phyloP scores from a whole-genome alignment of 2,113 vertebrate species.

The Psettodes erumei region DNA sequence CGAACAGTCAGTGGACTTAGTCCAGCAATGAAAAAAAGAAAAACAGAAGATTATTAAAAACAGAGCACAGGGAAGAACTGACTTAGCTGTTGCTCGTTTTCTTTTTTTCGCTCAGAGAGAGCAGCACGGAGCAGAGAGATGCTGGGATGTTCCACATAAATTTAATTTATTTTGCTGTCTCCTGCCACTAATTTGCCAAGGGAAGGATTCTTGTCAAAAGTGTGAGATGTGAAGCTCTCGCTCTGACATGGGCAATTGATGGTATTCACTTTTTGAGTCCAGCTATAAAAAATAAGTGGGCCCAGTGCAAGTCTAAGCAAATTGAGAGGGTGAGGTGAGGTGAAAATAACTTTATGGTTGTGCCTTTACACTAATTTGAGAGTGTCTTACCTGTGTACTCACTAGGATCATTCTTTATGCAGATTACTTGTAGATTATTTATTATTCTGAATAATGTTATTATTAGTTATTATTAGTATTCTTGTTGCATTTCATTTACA shows the following conservation, averaged over 20 bases:
- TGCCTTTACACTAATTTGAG: not conserved
- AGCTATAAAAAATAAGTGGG: constrained; percentile 71
- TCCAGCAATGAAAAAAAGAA: not conserved
- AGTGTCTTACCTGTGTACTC: not conserved
- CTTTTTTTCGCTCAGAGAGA: constrained; percentile 7
- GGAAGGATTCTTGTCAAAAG: constrained; percentile 62
- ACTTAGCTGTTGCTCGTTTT: not conserved
- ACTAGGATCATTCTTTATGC: not conserved
- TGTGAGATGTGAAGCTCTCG: constrained; percentile 26
- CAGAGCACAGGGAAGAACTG: constrained; percentile 14
- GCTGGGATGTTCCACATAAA: constrained; percentile 48
- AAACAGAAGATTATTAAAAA: constrained; percentile 25
- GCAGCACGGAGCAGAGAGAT: constrained; percentile 1
- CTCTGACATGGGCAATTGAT: constrained; percentile 54
- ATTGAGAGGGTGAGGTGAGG: constrained; percentile 21
- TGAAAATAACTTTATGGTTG: constrained; percentile 24
- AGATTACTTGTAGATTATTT: not conserved
- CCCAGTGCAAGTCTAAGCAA: constrained; percentile 53
- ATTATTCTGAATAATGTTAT: not conserved
- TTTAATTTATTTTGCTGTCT: constrained; percentile 61
- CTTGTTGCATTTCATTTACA: not conserved
- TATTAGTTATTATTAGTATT: too few species aligned
- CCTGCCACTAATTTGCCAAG: constrained; percentile 62
- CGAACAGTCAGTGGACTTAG: constrained; percentile 34
- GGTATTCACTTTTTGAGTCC: constrained; percentile 48